phyloP scores from a whole-genome alignment of 2,113 vertebrate species.

The Heptranchias perlo region DNA sequence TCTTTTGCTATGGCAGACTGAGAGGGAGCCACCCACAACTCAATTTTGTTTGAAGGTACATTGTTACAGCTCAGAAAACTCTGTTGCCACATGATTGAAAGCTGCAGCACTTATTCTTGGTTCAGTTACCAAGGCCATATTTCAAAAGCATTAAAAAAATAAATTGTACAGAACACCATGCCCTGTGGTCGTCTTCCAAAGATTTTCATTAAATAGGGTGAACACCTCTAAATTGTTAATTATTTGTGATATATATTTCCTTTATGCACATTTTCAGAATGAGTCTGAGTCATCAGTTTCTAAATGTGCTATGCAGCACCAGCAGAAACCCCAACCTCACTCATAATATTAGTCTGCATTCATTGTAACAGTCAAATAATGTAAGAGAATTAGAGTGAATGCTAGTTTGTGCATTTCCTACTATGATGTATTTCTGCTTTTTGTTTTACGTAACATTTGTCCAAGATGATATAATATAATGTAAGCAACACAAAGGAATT shows the following conservation, averaged over 20 bases:
- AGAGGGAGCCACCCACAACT: no score
- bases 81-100: neutral
- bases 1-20: no score
- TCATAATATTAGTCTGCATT: neutral
- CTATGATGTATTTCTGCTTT: neutral
- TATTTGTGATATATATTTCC: slow-evolving; percentile 21
- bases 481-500: no score
- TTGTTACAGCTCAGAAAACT: no score
- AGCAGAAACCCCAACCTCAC: neutral
- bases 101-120: neutral
- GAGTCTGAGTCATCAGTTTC: neutral
- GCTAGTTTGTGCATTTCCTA: neutral
- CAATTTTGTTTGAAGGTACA: no score
- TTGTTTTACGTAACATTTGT: no score
- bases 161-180: neutral
- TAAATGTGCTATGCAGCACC: neutral
- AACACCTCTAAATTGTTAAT: neutral
- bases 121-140: neutral
- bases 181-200: neutral
- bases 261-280: neutral
- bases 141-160: slow-evolving; percentile 11
- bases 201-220: neutral
- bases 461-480: no score
- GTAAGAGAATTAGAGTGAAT: neutral
- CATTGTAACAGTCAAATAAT: neutral